Conservation (phyloP, 2,113 vertebrate species). For the Ophiodon elongatus region DNA sequence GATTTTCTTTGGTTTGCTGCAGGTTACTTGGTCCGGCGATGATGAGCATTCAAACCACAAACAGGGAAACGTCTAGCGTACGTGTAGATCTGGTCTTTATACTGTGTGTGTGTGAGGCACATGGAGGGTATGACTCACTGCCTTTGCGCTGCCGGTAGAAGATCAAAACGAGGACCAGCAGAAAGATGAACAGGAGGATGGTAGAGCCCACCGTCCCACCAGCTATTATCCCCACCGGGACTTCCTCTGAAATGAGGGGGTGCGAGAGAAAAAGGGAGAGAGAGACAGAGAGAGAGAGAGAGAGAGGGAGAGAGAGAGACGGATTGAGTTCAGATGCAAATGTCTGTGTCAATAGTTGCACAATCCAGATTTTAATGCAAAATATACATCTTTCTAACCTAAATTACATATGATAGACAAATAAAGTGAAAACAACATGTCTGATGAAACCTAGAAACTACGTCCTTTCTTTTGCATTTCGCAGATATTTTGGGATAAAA, state of each 20-base stretch:
- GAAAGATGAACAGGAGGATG: conserved; percentile 88
- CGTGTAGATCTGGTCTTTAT: conserved; percentile 10
- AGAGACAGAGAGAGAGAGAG: background rate
- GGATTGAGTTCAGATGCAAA: background rate
- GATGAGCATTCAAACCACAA: background rate
- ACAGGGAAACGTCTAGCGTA: background rate
- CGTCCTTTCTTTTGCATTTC: background rate
- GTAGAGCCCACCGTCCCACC: conserved; percentile 89
- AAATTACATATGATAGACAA: background rate
- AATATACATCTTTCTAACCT: background rate
- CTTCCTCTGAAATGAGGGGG: conserved; percentile 83
- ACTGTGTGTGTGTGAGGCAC: conserved; percentile 1
- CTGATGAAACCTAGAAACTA: background rate
- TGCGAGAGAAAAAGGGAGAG: conserved; percentile 4
- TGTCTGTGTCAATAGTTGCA: background rate
- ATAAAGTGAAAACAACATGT: background rate
- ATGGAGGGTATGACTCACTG: conserved; percentile 87
- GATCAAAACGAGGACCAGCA: conserved; percentile 88
- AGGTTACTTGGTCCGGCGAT: background rate
- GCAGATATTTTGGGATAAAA: background rate
- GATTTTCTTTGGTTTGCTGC: conserved; percentile 4
- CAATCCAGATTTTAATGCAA: background rate
- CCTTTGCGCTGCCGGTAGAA: conserved; percentile 97
- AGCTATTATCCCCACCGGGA: conserved; percentile 92
- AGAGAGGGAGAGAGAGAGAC: background rate